Percentiles rank a stretch among this genome's conserved stretches.
Evolutionary conservation across 37 sponge, comb jelly and placozoan species (phyloP).

Genomic region (Chondrosia reniformis): DNA sequence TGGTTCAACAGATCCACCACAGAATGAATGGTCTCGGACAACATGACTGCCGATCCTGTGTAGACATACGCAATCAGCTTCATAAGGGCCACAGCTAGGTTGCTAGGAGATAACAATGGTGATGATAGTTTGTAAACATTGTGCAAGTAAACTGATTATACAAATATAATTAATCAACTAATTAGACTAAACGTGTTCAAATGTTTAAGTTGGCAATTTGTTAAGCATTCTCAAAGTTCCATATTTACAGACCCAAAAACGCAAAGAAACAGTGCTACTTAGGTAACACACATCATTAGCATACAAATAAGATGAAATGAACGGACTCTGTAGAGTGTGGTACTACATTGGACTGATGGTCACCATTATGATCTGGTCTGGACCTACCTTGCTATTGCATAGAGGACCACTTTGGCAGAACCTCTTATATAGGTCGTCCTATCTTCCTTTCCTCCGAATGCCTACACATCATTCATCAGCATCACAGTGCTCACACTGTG

Average conservation of each 20-base stretch:
- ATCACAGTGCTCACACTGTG: neutral
- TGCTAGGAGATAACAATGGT: slow-evolving; percentile 59
- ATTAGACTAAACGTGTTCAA: too few species aligned
- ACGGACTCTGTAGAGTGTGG: too few species aligned
- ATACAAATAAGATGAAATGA: too few species aligned
- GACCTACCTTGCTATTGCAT: slow-evolving; percentile 81
- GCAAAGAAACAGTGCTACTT: too few species aligned
- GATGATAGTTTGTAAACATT: too few species aligned
- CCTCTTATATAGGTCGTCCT: slow-evolving; percentile 66
- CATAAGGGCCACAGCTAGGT: slow-evolving; percentile 69
- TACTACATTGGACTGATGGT: too few species aligned
- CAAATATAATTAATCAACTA: too few species aligned
- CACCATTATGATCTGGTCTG: neutral
- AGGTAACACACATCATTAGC: too few species aligned
- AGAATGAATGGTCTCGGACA: slow-evolving; percentile 96
- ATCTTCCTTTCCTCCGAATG: slow-evolving; percentile 59
- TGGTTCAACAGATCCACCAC: slow-evolving; percentile 94
- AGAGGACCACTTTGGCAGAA: slow-evolving; percentile 80
- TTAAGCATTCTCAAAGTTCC: too few species aligned
- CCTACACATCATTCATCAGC: slow-evolving; percentile 20
- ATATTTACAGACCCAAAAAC: too few species aligned
- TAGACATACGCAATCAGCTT: slow-evolving; percentile 83
- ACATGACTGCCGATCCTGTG: slow-evolving; percentile 94
- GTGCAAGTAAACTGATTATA: too few species aligned
- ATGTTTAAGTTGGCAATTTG: too few species aligned